Base-by-base conservation (phyloP, 2,113 vertebrate genomes). In the Paramisgurnus dabryanus region DNA sequence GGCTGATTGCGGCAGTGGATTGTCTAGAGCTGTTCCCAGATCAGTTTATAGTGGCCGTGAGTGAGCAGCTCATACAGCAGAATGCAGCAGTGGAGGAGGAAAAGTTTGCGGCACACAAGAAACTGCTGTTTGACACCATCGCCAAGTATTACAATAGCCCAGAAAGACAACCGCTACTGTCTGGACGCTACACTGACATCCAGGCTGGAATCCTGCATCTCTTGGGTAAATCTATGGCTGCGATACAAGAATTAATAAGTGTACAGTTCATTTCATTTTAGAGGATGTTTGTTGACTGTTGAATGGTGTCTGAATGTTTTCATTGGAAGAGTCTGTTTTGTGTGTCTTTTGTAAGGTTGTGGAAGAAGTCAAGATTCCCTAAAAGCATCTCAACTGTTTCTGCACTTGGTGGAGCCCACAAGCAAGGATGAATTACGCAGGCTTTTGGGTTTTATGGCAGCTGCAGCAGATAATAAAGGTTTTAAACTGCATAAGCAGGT, bases 21-120 rank as follows among this genome's bases (percentile, higher is more conserved):
- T 96, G 94, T 80, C 89, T 98, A 83, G 95, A 96, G 79, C 93
- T 93, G 88, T 95, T 96, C 82, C 95, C 95, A 6, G 94, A 96
- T 87, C 90, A 95, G 45, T 87, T 95, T 84, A 90, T 96, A 8
- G 89, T 95, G 80, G 90, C 82, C 15, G 89, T 92, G 74, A 93
- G 87, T 64, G 91, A 96, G 82, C 94, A 95, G 76, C 91, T 97
- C 75, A 49, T 87, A 69, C 89, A 91, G 76, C 91, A 82, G 50
- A 61, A 70, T 55, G 40, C 17, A 7, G 43, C 76, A 27, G 70
- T 49, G 2, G 80, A 67, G 3, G 82, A 75, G 11, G 91, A 87
- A 69, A 85, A 66, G 77, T 69, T 83, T 80, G 87, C 80, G 22
- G 50, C 27, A 10, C 90, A 89, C 65, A 97, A 96, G 89, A 94